phyloP scores from a whole-genome alignment of 2,113 vertebrate genomes.

The Heptranchias perlo region DNA sequence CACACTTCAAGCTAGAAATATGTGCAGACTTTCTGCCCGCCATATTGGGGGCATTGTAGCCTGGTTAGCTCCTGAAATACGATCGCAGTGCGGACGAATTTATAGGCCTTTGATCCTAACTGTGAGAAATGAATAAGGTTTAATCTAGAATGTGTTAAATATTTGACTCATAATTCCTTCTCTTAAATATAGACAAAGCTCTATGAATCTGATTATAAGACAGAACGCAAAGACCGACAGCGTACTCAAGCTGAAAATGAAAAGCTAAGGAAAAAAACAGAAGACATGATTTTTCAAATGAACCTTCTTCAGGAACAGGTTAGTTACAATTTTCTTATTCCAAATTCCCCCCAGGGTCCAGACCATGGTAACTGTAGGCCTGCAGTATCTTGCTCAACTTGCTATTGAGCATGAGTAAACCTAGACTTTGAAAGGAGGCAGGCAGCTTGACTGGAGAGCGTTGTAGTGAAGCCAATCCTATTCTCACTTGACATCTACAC shows the following conservation, averaged over 20 bases:
- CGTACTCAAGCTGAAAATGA: conserved; percentile 63
- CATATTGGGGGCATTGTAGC: neutral
- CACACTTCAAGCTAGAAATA: neutral
- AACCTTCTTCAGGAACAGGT: conserved; percentile 67
- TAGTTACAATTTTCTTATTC: conserved; percentile 19
- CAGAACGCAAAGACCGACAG: conserved; percentile 62
- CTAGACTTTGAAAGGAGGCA: neutral
- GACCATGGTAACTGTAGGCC: neutral
- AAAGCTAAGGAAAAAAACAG: conserved; percentile 58
- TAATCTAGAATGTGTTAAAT: neutral
- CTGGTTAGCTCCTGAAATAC: too few species aligned
- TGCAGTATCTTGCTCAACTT: neutral
- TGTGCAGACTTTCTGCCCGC: neutral
- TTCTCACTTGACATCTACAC: too few species aligned
- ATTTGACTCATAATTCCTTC: neutral
- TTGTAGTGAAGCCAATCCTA: neutral
- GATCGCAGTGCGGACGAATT: neutral
- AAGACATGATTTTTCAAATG: conserved; percentile 68
- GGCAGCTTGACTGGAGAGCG: neutral
- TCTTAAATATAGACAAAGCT: conserved; percentile 58
- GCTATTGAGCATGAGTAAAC: neutral
- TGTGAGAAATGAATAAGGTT: neutral
- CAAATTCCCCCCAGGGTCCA: neutral
- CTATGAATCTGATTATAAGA: conserved; percentile 65
- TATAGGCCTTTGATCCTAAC: neutral